These are phyloP conservation scores for Acanthosepion esculentum DNA, from an alignment of 2,888 invertebrate genomes.

Conservation along the genomic window DNA sequence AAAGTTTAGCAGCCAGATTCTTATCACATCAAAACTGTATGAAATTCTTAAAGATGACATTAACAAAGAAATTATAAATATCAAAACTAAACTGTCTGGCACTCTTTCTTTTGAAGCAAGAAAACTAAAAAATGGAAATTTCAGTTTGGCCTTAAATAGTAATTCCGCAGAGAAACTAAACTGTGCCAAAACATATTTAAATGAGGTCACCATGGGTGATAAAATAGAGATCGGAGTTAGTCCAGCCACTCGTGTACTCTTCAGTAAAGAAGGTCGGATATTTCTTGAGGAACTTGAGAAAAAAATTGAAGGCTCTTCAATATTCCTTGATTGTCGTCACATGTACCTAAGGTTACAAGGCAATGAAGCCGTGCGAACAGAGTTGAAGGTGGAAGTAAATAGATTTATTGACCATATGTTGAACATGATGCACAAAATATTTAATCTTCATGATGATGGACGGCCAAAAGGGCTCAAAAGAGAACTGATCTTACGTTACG, in stretches of 20 bases:
- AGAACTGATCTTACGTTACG: conserved; percentile 58
- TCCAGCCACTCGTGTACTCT: conserved; percentile 51
- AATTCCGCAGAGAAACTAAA: conserved; percentile 54
- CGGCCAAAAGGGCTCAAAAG: conserved; percentile 64
- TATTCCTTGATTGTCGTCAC: conserved; percentile 56
- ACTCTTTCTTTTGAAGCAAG: conserved; percentile 46
- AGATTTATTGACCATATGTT: conserved; percentile 51
- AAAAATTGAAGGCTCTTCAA: conserved; percentile 48
- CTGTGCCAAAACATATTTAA: conserved; percentile 52
- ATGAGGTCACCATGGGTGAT: conserved; percentile 56
- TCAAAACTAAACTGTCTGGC: conserved; percentile 40
- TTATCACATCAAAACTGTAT: conserved; percentile 53
- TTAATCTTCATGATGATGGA: conserved; percentile 53
- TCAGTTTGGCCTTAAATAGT: conserved; percentile 55
- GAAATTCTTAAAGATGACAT: conserved; percentile 53
- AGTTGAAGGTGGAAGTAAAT: conserved; percentile 52
- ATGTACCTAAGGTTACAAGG: conserved; percentile 58
- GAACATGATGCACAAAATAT: conserved; percentile 38
- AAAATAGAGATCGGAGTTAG: conserved; percentile 53
- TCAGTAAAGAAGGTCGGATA: conserved; percentile 55
- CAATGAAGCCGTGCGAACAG: conserved; percentile 44
- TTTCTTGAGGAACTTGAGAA: conserved; percentile 53
- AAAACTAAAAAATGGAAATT: conserved; percentile 54
- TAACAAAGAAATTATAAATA: conserved; percentile 49
- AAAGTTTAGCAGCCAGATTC: conserved; percentile 54